phyloP scores from a whole-genome alignment of 2,797 vertebrate genomes.

The Etheostoma perlongum region DNA sequence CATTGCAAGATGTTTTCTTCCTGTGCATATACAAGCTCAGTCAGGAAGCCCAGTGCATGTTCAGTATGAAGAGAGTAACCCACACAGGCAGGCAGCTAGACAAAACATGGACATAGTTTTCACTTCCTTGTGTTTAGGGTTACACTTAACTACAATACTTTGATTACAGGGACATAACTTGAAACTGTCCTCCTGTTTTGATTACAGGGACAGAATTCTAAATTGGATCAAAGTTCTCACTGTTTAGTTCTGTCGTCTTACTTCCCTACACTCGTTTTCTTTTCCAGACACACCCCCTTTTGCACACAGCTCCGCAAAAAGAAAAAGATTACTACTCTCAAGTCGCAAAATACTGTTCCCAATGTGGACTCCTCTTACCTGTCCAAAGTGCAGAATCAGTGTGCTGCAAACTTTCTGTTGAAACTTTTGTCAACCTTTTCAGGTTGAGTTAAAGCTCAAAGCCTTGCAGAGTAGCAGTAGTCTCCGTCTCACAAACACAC shows the following conservation, averaged over 20 bases:
- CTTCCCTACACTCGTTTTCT: slow-evolving; percentile 52
- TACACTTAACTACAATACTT: slow-evolving; percentile 21
- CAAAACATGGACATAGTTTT: slow-evolving; percentile 46
- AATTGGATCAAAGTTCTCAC: slow-evolving; percentile 32
- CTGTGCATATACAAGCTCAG: slow-evolving; percentile 33
- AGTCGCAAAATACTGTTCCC: slow-evolving; percentile 22
- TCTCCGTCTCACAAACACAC: slow-evolving; percentile 69
- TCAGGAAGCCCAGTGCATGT: slow-evolving; percentile 31
- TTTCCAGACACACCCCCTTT: slow-evolving; percentile 81
- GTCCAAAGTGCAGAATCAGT: slow-evolving; percentile 9
- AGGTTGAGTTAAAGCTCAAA: slow-evolving; percentile 40
- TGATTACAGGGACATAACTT: slow-evolving; percentile 26
- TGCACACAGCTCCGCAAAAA: slow-evolving; percentile 67
- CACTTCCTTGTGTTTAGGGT: slow-evolving; percentile 13
- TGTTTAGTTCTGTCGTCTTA: slow-evolving; percentile 33
- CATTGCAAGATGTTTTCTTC: slow-evolving; percentile 30
- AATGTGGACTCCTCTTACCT: slow-evolving; percentile 69
- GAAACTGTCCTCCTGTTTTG: slow-evolving; percentile 17
- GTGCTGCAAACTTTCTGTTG: slow-evolving; percentile 15
- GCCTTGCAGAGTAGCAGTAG: slow-evolving; percentile 58
- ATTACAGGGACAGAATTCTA: slow-evolving; percentile 30
- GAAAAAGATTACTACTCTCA: slow-evolving; percentile 15
- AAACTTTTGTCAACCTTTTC: slow-evolving; percentile 28
- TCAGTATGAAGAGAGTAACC: slow-evolving; percentile 22
- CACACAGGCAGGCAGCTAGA: slow-evolving; percentile 14